These are phyloP conservation scores for Antechinus flavipes DNA, from an alignment of 2,113 vertebrate genomes.

Conservation along the genomic window DNA sequence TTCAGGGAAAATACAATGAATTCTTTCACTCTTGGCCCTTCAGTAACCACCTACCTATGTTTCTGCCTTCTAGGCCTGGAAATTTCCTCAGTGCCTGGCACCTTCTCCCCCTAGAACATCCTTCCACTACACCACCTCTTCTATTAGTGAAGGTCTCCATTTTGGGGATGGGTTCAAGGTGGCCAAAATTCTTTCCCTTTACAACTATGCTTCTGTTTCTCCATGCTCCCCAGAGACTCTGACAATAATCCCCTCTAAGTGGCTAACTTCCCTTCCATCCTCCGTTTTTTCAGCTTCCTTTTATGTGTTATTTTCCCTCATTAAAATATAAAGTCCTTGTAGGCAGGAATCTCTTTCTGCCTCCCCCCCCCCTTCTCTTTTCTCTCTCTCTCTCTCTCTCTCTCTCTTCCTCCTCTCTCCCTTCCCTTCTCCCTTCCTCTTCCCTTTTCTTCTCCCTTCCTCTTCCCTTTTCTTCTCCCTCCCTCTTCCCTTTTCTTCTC, in stretches of 20 bases:
- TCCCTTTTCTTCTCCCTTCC: not conserved
- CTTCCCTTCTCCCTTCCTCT: too few species aligned
- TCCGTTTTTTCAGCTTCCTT: not conserved
- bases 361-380: too few species aligned
- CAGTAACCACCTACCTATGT: not conserved
- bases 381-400: too few species aligned
- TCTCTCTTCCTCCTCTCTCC: too few species aligned
- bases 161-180: not conserved
- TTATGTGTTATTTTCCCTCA: not conserved
- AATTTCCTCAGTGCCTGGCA: too few species aligned
- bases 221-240: not conserved
- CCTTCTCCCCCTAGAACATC: too few species aligned
- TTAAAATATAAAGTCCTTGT: not conserved
- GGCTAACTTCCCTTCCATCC: not conserved
- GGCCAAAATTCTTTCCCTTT: not conserved
- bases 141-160: not conserved
- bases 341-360: not conserved
- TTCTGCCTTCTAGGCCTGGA: not conserved
- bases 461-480: too few species aligned
- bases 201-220: not conserved
- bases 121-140: not conserved
- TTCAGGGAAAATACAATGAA: not conserved
- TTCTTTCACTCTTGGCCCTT: not conserved
- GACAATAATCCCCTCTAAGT: not conserved
- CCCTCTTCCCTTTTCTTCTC: too few species aligned